Conservation (phyloP, 2,888 invertebrate genomes). For the Dryomyza anilis region DNA sequence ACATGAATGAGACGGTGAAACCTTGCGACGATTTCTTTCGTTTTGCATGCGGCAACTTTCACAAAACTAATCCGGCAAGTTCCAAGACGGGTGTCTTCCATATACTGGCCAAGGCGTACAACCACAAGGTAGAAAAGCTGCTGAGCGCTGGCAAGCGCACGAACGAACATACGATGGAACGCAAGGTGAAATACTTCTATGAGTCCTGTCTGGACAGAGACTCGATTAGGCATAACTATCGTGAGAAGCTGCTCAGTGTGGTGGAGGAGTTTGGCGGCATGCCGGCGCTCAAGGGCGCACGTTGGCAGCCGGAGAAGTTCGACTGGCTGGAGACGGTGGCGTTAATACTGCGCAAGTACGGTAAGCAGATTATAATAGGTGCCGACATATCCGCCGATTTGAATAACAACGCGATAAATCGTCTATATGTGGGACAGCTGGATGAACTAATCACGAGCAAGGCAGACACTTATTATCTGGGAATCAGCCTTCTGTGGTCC, state of each 20-base stretch:
- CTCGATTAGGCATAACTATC: slow-evolving; percentile 31
- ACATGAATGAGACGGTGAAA: slow-evolving; percentile 38
- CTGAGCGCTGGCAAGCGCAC: slow-evolving; percentile 39
- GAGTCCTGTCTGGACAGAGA: slow-evolving; percentile 49
- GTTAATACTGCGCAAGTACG: slow-evolving; percentile 45
- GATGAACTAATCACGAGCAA: slow-evolving; percentile 37
- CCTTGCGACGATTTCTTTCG: slow-evolving; percentile 54
- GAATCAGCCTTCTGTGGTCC: slow-evolving; percentile 29
- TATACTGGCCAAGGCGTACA: slow-evolving; percentile 42
- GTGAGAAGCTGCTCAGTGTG: slow-evolving; percentile 38
- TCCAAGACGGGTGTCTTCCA: slow-evolving; percentile 39
- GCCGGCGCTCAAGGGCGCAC: slow-evolving; percentile 47
- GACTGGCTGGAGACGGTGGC: slow-evolving; percentile 50
- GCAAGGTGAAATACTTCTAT: slow-evolving; percentile 54
- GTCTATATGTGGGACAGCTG: slow-evolving; percentile 46
- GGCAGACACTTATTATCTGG: slow-evolving; percentile 27
- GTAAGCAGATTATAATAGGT: slow-evolving; percentile 47
- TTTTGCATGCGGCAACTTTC: slow-evolving; percentile 54
- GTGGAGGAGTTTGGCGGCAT: slow-evolving; percentile 53
- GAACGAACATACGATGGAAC: slow-evolving; percentile 44
- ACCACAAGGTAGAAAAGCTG: slow-evolving; percentile 43
- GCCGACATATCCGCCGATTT: slow-evolving; percentile 46
- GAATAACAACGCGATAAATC: slow-evolving; percentile 45
- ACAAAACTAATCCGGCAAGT: slow-evolving; percentile 42
- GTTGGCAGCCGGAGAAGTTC: slow-evolving; percentile 49